These are phyloP conservation scores for Cossypha niveicapilla DNA, from an alignment of 2,797 vertebrate species.

Conservation along the genomic window DNA sequence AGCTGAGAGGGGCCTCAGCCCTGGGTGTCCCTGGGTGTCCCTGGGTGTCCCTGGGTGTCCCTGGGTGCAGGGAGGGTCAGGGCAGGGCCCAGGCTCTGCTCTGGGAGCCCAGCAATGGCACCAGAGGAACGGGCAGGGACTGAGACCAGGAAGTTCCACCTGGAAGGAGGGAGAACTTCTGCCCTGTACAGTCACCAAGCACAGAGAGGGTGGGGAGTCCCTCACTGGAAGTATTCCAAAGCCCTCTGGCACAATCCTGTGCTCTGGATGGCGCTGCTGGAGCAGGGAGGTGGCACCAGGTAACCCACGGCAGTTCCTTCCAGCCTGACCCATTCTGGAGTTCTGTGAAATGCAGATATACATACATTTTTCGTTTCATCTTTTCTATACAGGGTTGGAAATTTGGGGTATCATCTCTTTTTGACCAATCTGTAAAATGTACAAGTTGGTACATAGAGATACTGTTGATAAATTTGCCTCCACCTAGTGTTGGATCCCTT, in stretches of 20 bases:
- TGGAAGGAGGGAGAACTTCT: not conserved
- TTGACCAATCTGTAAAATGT: not conserved
- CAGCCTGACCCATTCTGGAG: not conserved
- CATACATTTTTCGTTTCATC: not conserved
- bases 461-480: rapidly evolving
- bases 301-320: not conserved
- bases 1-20: not conserved
- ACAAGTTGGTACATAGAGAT: not conserved
- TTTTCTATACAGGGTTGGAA: not conserved
- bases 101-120: not conserved
- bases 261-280: not conserved
- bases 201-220: not conserved
- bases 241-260: not conserved
- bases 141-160: not conserved
- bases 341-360: not conserved
- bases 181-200: not conserved
- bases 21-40: not conserved
- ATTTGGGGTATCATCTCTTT: not conserved
- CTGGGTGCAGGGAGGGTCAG: not conserved
- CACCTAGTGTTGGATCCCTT: not conserved
- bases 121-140: not conserved
- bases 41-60: not conserved
- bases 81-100: not conserved
- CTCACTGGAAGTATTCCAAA: not conserved
- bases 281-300: not conserved